Conservation (phyloP, 2,113 vertebrate genomes). For the Gavia stellata region DNA sequence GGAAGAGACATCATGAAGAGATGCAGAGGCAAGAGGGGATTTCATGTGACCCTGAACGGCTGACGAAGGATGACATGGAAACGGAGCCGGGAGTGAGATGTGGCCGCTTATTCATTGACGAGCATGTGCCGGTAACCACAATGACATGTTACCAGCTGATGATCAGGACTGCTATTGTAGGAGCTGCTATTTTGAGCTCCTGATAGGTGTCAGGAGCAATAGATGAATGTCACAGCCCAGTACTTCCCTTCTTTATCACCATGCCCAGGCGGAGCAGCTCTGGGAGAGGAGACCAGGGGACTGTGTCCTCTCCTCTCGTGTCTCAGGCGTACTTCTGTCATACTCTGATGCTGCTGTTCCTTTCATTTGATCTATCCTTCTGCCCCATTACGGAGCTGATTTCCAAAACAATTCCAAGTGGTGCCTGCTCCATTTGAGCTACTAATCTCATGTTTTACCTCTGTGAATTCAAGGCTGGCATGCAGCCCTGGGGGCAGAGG, state of each 20-base stretch:
- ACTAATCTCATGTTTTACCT: neutral
- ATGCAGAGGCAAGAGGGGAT: neutral
- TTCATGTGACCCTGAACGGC: accelerated
- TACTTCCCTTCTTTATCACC: neutral
- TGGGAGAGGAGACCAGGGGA: neutral
- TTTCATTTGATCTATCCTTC: neutral
- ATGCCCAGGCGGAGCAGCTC: accelerated
- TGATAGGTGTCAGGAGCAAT: neutral
- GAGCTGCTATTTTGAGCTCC: neutral
- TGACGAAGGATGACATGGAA: neutral
- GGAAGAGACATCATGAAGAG: neutral
- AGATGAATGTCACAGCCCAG: neutral
- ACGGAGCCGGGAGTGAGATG: neutral
- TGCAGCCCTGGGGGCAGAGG: neutral
- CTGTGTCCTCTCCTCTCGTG: neutral
- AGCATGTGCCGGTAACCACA: neutral
- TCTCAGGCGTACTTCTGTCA: neutral
- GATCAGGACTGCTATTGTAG: neutral
- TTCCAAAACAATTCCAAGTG: neutral
- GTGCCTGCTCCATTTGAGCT: neutral
- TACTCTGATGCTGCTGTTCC: neutral
- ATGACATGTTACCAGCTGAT: neutral
- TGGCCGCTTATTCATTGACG: neutral
- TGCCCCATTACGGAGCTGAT: neutral
- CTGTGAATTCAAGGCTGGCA: neutral